Base-by-base conservation (phyloP, 1,140 invertebrate species). In the Sycophila sp. region DNA sequence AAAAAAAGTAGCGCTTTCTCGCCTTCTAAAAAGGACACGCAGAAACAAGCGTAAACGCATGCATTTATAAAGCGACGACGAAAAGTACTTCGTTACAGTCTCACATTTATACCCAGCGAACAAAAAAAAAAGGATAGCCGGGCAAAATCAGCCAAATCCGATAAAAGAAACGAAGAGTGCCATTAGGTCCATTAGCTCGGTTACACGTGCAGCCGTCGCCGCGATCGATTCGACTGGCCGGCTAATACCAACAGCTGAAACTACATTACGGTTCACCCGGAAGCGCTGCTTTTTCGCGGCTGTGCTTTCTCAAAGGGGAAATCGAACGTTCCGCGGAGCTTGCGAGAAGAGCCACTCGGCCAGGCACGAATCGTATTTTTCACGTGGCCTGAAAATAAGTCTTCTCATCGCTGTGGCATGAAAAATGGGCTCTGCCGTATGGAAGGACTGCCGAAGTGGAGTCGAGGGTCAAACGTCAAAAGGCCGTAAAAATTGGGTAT, bases 141-240 rank as follows among this genome's bases (percentile, higher is more conserved):
- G 26, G 49, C 22, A 2, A 7, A 24, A 59, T 5, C 56, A 32
- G 30, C 30, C 47, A 32, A 55, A 55, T 65, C 22, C 47, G 19
- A 42, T 65, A 53, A 45, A 32, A n/a, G 28, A 40, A 58, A 49
- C 28, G 59, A 55, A 45, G 15, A 56, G 68, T 71, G 55, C 40
- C 40, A 58, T 59, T 64, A 65, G 51, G 8, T 64, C 49, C 60
- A 65, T 65, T 65, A 65, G 36, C 49, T 32, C 55, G 34, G 58
- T n/a, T 45, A 55, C 58, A 62, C 19, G 58, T 63, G 38, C 0
- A 17, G 32, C 32, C 38, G 28, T 34, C 2, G 17, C 26, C 17
- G 22, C 60, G 28, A 71, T 71, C 60, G 69, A 64, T 69, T 17
- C 19, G 2, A 22, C 19, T 34, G 17, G 19, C 24, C 17, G 6